A percentile compares a stretch with the other conserved stretches of the same genome.
phyloP scores from a whole-genome alignment of 2,113 vertebrate species.

The Micronycteris hirsuta region DNA sequence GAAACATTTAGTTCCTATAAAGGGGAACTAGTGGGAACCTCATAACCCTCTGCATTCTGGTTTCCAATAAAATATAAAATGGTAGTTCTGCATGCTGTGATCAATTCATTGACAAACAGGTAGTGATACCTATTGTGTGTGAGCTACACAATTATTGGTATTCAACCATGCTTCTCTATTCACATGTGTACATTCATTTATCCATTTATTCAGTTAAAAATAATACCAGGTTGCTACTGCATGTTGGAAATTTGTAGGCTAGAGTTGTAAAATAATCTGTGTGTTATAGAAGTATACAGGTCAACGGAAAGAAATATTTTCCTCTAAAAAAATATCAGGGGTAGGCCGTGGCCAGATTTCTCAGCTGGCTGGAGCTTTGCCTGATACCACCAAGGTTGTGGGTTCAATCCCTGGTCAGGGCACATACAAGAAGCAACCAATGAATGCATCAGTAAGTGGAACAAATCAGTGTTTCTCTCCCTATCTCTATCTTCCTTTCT shows the following conservation, averaged over 20 bases:
- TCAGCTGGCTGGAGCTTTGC: no score
- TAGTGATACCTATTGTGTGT: neutral
- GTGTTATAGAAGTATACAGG: neutral
- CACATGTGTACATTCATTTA: neutral
- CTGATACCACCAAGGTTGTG: no score
- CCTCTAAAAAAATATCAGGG: neutral
- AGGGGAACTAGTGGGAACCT: neutral
- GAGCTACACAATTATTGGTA: neutral
- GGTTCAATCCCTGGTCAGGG: no score
- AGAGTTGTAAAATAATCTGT: neutral
- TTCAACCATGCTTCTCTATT: neutral
- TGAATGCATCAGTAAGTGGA: no score
- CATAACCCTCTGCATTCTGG: neutral
- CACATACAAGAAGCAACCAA: no score
- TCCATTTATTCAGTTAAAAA: neutral
- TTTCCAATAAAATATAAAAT: neutral
- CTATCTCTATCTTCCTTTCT: no score
- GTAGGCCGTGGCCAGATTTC: no score
- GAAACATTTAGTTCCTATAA: neutral
- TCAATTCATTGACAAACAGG: neutral
- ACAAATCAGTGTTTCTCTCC: no score
- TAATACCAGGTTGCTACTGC: neutral
- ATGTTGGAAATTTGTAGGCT: neutral
- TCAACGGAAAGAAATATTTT: neutral
- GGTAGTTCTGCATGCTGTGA: neutral